These are phyloP conservation scores for Manis javanica DNA, from an alignment of 2,797 vertebrate genomes.

Conservation along the genomic window DNA sequence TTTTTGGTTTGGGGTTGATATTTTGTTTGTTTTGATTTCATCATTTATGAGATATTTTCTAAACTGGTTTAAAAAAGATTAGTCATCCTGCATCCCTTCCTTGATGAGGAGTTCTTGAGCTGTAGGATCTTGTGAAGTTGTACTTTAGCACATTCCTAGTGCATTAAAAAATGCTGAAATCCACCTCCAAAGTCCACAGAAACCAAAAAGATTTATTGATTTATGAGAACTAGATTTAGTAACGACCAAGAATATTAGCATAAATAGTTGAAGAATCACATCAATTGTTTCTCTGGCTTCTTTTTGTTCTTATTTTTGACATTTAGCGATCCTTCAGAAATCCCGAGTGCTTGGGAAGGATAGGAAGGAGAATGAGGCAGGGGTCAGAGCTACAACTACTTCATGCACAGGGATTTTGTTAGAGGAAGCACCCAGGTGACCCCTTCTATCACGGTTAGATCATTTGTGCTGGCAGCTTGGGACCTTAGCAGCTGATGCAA, in stretches of 20 bases:
- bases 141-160: background rate
- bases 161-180: background rate
- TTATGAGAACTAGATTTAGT: background rate
- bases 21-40: constrained; percentile 25
- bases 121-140: background rate
- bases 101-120: background rate
- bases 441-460: background rate
- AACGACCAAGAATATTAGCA: background rate
- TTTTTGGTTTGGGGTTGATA: background rate
- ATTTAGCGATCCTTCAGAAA: background rate
- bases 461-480: background rate
- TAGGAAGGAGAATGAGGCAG: background rate
- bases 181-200: background rate
- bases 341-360: background rate
- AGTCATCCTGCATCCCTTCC: background rate
- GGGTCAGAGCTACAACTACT: background rate
- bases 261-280: background rate
- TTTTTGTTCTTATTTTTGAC: constrained; percentile 1
- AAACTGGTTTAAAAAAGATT: background rate
- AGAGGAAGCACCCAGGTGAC: background rate
- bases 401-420: background rate
- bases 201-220: background rate
- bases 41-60: background rate
- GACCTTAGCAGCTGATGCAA: background rate
- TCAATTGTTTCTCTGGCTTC: background rate